phyloP scores from a whole-genome alignment of 1,140 invertebrate species.

The Paralvinella palmiformis region DNA sequence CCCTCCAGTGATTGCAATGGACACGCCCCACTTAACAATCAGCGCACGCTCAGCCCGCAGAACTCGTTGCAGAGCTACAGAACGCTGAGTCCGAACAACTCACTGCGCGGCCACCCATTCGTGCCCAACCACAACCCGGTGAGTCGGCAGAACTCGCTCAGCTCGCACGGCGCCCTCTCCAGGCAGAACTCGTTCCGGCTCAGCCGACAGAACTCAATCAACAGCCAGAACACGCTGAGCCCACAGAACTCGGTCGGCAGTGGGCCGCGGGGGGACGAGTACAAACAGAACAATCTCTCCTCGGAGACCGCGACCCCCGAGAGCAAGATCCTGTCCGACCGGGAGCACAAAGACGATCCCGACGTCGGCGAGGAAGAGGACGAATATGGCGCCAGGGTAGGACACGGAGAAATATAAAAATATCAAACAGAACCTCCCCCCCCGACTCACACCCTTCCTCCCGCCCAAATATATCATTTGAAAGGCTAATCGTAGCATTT shows the following conservation, averaged over 20 bases:
- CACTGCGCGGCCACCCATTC: constrained; percentile 33
- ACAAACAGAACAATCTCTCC: constrained; percentile 46
- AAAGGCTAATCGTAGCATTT: too few species aligned
- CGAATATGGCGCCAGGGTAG: too few species aligned
- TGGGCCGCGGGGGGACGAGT: constrained; percentile 43
- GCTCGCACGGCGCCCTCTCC: constrained; percentile 30
- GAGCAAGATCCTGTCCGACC: constrained; percentile 15
- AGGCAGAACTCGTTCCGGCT: constrained; percentile 39
- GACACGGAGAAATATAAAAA: too few species aligned
- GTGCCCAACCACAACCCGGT: constrained; percentile 40
- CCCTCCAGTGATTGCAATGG: constrained; percentile 61
- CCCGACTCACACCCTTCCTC: too few species aligned
- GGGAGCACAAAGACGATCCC: constrained; percentile 29
- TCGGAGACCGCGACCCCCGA: constrained; percentile 21
- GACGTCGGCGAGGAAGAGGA: constrained; percentile 50
- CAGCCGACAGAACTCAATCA: constrained; percentile 47
- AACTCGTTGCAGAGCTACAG: constrained; percentile 48
- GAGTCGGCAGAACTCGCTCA: constrained; percentile 43
- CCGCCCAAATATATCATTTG: too few species aligned
- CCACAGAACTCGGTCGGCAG: constrained; percentile 24
- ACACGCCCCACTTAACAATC: constrained; percentile 51
- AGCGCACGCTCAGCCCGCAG: constrained; percentile 49
- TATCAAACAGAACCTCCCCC: too few species aligned
- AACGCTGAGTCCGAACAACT: constrained; percentile 38
- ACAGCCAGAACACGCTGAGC: constrained; percentile 26